Evolutionary conservation across 2,888 invertebrate species (phyloP).

Genomic region (Cyrtodaria siliqua): DNA sequence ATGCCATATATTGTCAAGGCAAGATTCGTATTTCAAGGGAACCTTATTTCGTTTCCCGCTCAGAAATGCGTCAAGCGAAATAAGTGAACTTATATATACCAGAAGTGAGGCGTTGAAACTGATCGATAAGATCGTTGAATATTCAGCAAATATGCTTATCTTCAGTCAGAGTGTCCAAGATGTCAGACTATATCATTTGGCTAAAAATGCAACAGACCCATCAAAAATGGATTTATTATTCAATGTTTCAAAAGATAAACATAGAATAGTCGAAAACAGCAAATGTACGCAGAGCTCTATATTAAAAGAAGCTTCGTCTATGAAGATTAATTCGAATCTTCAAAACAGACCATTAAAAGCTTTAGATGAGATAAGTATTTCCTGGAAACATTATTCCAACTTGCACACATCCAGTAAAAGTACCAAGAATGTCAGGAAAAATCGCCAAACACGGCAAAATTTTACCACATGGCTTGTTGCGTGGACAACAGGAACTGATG

Average conservation of each 20-base stretch:
- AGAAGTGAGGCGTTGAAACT: constrained; percentile 71
- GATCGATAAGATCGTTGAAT: constrained; percentile 70
- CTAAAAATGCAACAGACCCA: constrained; percentile 13
- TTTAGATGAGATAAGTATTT: not conserved
- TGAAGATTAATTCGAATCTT: not conserved
- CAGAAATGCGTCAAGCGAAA: constrained; percentile 77
- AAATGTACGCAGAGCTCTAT: constrained; percentile 8
- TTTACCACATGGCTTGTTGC: constrained; percentile 53
- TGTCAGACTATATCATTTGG: constrained; percentile 75
- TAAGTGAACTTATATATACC: constrained; percentile 74
- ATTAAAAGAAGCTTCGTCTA: constrained; percentile 5
- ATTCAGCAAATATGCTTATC: constrained; percentile 76
- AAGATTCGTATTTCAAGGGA: constrained; percentile 46
- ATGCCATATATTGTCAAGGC: constrained; percentile 48
- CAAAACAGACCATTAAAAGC: not conserved
- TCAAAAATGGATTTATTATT: constrained; percentile 1
- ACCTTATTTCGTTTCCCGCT: constrained; percentile 83
- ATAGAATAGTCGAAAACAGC: too few species aligned
- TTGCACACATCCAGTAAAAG: too few species aligned
- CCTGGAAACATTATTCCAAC: not conserved
- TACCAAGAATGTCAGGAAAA: too few species aligned
- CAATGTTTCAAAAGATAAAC: not conserved
- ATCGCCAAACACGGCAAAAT: constrained; percentile 59
- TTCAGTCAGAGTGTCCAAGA: constrained; percentile 81
- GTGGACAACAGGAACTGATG: constrained; percentile 48